Evolutionary conservation across 1,140 invertebrate species (phyloP), one percentile per base, ranked within the genome.

Genomic region (Bombus soroeensis): DNA sequence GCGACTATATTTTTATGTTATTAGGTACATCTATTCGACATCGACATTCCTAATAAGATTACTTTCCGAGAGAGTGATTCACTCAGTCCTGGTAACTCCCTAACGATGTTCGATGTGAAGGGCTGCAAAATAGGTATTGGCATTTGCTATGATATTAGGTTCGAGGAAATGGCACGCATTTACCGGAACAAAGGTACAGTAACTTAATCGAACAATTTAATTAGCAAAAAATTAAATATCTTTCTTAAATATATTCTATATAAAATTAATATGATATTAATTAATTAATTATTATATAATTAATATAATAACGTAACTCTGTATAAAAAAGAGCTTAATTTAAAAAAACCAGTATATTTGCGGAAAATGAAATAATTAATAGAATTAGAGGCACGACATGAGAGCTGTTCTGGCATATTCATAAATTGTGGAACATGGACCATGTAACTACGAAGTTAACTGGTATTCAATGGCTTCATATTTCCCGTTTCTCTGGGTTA

Each of bases 81-180:
- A 1, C 93, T 99, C 1, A 96, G 96, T 79, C 95, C 98, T 3
- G 99, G 99, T 8, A 96, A 98, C 92, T 93, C 96, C 2, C 95
- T 99, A 32, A 97, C 97, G 0, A 97, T 95, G 0, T 98, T 99
- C 92, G 95, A 98, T 37, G 96, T 97, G 22, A 96, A 97, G 78
- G 96, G 96, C 8, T 97, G 97, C 64, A 98, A 97, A 95, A 96
- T 99, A 88, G 99, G 99, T 2, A 92, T 99, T 80, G 98, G 98
- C 4, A 99, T 99, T 90, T 99, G 99, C 92, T 99, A 99, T 93
- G 99, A 99, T 94, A 96, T 99, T 32, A 95, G 98, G 66, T 99
- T 99, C 95, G 96, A 98, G 85, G 98, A 99, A 95, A 96, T 99
- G 96, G 98, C 98, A 1, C 96, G 97, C 79, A 89, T 98, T 1